Evolutionary conservation across 2,113 vertebrate genomes (phyloP).

Genomic region (Elanoides forficatus): DNA sequence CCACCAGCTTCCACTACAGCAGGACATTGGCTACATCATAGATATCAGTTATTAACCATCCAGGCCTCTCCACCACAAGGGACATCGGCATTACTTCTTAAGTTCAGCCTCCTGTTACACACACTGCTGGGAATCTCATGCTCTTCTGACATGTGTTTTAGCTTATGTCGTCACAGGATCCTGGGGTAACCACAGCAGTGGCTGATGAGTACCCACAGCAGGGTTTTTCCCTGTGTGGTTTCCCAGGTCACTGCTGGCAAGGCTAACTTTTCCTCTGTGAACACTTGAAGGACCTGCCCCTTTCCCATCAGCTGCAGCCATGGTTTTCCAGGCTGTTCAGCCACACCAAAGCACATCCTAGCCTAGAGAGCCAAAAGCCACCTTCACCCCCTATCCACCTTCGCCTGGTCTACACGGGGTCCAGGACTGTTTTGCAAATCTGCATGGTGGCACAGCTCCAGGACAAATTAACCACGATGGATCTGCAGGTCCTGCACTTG

Average conservation of each 20-base stretch:
- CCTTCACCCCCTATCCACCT: neutral
- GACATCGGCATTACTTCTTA: neutral
- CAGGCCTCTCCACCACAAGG: neutral
- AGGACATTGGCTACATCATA: rapidly evolving
- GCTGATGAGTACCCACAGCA: neutral
- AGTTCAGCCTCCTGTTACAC: neutral
- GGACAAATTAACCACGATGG: neutral
- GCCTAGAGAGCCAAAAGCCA: neutral
- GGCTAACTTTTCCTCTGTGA: neutral
- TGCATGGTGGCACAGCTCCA: neutral
- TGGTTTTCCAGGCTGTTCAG: neutral
- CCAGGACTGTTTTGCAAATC: neutral
- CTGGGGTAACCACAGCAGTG: neutral
- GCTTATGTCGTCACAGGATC: neutral
- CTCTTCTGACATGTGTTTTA: neutral
- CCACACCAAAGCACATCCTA: neutral
- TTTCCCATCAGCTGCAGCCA: neutral
- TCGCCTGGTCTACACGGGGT: neutral
- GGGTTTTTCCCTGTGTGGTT: neutral
- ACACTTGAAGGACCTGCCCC: neutral
- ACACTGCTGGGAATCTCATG: neutral
- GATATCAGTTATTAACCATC: neutral
- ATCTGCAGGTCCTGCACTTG: neutral
- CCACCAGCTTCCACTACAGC: neutral
- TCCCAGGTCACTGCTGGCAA: neutral